phyloP scores from a whole-genome alignment of 2,797 vertebrate species.

The Graptemys geographica region DNA sequence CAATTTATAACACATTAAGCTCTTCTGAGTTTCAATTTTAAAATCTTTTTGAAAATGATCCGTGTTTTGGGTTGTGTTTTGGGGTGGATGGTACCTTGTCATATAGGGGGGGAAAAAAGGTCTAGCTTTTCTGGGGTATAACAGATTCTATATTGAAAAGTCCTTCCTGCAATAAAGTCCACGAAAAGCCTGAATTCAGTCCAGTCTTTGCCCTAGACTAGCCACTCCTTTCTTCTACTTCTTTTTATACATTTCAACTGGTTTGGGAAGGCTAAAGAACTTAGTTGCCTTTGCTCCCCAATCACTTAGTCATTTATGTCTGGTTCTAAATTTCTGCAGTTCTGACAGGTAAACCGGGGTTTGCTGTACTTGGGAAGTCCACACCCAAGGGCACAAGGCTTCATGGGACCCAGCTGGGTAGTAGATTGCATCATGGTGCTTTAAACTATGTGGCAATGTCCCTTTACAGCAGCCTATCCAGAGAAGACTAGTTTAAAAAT shows the following conservation, averaged over 20 bases:
- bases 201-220: neutral
- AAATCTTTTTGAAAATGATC: neutral
- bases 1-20: rapidly evolving
- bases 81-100: neutral
- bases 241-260: neutral
- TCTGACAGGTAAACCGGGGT: neutral
- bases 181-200: neutral
- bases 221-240: neutral
- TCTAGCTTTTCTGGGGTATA: rapidly evolving
- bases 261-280: neutral
- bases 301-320: neutral
- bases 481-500: rapidly evolving
- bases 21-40: neutral
- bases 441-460: rapidly evolving
- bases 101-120: neutral
- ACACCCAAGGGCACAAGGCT: neutral
- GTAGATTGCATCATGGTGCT: neutral
- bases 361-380: neutral
- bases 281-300: neutral
- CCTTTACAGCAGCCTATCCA: neutral
- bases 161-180: neutral
- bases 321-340: neutral
- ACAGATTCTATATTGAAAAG: neutral
- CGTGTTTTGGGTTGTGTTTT: neutral
- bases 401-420: neutral